Conservation (phyloP, 2,888 invertebrate species). For the Byasa hedistus region DNA sequence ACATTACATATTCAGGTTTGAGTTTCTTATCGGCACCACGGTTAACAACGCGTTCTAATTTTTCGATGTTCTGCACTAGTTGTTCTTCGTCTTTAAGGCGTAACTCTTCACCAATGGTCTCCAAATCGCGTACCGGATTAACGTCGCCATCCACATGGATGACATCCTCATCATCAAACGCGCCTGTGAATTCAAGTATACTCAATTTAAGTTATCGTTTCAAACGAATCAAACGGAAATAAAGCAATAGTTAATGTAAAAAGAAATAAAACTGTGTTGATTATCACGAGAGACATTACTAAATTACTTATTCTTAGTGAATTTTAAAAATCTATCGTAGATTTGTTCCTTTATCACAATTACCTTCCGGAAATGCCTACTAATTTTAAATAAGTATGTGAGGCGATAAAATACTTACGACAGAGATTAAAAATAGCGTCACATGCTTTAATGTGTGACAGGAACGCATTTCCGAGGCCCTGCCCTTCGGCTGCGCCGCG, state of each 20-base stretch:
- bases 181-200: conserved; percentile 80
- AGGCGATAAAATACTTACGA: conserved; percentile 82
- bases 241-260: no score
- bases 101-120: conserved; percentile 97
- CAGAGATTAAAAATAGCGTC: conserved; percentile 98
- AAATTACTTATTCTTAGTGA: no score
- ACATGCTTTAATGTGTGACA: conserved; percentile 98
- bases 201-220: not conserved
- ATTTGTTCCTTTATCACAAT: no score
- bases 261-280: no score
- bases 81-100: conserved; percentile 96
- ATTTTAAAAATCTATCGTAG: no score
- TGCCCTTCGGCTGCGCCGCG: conserved; percentile 99
- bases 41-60: conserved; percentile 89
- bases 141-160: conserved; percentile 99
- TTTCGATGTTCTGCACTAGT: conserved; percentile 89
- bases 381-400: not conserved
- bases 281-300: no score
- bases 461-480: conserved; percentile 98
- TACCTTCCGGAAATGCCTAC: no score
- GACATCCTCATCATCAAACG: conserved; percentile 98
- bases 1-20: conserved; percentile 95
- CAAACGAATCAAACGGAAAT: no score
- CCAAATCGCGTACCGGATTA: conserved; percentile 96
- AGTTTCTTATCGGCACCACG: conserved; percentile 95